These are phyloP conservation scores for Orestias chungarensis DNA, from an alignment of 2,797 vertebrate genomes.

Conservation along the genomic window DNA sequence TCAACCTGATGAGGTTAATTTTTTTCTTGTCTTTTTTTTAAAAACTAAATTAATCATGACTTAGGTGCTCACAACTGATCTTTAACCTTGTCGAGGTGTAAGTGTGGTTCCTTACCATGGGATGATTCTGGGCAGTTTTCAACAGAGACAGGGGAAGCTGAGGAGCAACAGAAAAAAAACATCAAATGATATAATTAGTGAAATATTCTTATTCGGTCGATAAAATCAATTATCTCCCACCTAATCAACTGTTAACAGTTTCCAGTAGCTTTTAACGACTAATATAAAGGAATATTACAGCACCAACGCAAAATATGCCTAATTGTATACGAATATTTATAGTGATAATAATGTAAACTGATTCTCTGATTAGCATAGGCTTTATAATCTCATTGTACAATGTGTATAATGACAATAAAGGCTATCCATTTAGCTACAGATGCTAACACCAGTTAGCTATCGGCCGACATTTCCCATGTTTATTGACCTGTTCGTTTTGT, in stretches of 20 bases:
- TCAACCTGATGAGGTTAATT: background rate
- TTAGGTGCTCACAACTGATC: background rate
- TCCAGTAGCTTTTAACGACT: background rate
- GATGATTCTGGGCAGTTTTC: conserved; percentile 98
- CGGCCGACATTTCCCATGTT: background rate
- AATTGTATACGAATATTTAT: background rate
- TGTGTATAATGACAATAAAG: no score
- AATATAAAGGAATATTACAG: background rate
- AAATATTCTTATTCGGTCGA: background rate
- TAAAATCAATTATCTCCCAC: background rate
- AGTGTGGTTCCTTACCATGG: conserved; percentile 86
- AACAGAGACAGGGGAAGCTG: conserved; percentile 93
- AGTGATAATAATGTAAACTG: accelerated
- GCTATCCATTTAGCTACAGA: background rate
- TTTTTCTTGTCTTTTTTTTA: background rate
- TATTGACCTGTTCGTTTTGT: background rate
- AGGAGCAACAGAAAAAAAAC: conserved; percentile 23
- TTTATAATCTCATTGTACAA: no score
- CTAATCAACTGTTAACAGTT: background rate
- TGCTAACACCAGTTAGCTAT: conserved; percentile 35
- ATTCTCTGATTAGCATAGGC: background rate
- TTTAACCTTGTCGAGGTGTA: no score
- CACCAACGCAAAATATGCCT: background rate
- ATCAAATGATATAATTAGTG: background rate
- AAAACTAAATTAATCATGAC: background rate